Percentiles rank a stretch among this genome's conserved stretches.
These are phyloP conservation scores for Phenganax marumi DNA, from an alignment of 92 coral and sea anemone genomes.

Conservation along the genomic window DNA sequence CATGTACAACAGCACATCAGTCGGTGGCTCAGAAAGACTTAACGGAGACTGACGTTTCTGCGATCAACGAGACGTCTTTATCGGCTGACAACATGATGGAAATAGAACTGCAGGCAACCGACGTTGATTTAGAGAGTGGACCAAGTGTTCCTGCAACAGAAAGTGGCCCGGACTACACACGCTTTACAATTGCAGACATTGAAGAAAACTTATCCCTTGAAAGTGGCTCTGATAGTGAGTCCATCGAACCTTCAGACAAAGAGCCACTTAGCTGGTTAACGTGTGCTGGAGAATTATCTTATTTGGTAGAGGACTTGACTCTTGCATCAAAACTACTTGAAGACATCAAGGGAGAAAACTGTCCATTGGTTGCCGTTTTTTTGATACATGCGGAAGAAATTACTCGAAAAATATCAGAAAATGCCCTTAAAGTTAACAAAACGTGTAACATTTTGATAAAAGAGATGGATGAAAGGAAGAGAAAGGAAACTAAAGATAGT, in stretches of 20 bases:
- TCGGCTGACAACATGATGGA: no score
- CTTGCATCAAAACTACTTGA: not conserved
- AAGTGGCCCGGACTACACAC: not conserved
- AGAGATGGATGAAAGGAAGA: not conserved
- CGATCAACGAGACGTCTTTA: no score
- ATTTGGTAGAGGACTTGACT: not conserved
- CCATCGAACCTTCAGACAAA: not conserved
- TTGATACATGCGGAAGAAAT: not conserved
- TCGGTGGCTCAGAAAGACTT: no score
- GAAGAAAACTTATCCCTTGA: not conserved
- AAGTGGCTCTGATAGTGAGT: not conserved
- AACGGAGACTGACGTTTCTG: no score
- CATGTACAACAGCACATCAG: no score
- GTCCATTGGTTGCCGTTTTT: not conserved
- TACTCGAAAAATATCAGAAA: not conserved
- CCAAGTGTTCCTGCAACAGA: not conserved
- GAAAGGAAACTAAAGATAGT: no score
- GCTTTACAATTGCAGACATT: not conserved
- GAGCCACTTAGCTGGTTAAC: conserved; percentile 11
- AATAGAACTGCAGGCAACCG: no score
- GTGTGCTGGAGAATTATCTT: conserved; percentile 22
- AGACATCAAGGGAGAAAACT: not conserved
- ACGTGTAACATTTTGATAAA: not conserved
- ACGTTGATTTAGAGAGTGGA: not conserved
- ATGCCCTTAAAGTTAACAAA: not conserved